Conservation (phyloP, 2,797 vertebrate species). For the Tolypeutes matacus region DNA sequence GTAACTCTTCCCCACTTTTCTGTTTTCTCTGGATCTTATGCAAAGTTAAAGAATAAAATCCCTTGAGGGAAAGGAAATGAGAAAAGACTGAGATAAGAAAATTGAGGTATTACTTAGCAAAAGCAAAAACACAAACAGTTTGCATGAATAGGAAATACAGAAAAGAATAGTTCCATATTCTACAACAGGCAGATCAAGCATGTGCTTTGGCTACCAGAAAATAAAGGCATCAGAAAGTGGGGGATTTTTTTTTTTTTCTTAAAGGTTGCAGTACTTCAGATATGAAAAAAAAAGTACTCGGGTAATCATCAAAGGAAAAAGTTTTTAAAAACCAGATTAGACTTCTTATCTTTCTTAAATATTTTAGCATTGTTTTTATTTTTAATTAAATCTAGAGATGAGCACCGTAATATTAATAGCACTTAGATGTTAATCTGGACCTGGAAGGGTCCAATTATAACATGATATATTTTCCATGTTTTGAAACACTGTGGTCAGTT, state of each 20-base stretch:
- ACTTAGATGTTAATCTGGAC: not conserved
- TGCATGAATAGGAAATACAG: not conserved
- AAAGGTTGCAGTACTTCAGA: not conserved
- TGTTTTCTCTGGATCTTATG: constrained; percentile 4
- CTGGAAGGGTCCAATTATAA: not conserved
- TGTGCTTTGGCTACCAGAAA: not conserved
- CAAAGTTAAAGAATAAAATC: constrained; percentile 21
- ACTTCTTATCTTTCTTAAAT: constrained; percentile 4
- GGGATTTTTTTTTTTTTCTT: not conserved
- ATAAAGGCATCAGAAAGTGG: not conserved
- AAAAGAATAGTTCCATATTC: not conserved
- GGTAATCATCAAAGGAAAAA: not conserved
- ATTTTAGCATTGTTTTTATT: not conserved
- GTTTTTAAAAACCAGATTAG: not conserved
- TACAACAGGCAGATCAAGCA: not conserved
- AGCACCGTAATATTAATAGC: not conserved
- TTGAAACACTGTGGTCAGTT: not conserved
- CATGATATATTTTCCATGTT: not conserved
- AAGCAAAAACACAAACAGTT: not conserved
- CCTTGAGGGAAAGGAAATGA: not conserved
- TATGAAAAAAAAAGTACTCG: not conserved
- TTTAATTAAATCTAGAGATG: constrained; percentile 35
- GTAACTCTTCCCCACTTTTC: not conserved
- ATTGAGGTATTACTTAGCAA: not conserved
- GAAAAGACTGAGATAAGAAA: not conserved